These are phyloP conservation scores for Trididemnum miniatum DNA, from an alignment of 23 tunicate species.

Conservation along the genomic window DNA sequence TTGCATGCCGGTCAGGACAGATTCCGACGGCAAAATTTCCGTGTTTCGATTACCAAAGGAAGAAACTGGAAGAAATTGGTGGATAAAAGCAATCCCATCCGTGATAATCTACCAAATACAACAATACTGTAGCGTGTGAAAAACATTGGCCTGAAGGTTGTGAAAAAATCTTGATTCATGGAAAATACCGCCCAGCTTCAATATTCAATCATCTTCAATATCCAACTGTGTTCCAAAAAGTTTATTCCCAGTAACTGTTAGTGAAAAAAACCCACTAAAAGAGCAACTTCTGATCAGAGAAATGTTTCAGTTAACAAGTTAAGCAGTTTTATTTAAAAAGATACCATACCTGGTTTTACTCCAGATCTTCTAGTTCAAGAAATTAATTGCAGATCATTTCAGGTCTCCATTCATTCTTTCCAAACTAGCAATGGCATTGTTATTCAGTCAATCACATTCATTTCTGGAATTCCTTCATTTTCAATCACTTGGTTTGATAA, in stretches of 20 bases:
- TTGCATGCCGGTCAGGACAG: neutral
- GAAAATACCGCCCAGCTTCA: neutral
- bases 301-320: neutral
- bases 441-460: neutral
- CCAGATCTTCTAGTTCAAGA: neutral
- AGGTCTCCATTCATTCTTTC: neutral
- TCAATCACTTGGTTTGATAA: neutral
- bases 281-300: neutral
- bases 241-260: neutral
- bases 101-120: too few species aligned
- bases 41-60: neutral
- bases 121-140: slow-evolving; percentile 8
- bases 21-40: neutral
- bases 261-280: neutral
- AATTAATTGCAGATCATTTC: neutral
- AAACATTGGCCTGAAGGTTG: slow-evolving; percentile 9
- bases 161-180: neutral
- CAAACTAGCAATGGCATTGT: neutral
- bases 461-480: neutral
- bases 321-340: neutral
- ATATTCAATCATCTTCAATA: neutral
- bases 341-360: neutral
- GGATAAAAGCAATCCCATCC: neutral
- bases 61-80: neutral
- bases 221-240: slow-evolving; percentile 9